Conservation (phyloP, 2,113 vertebrate genomes). For the Toxotes chatareus region DNA sequence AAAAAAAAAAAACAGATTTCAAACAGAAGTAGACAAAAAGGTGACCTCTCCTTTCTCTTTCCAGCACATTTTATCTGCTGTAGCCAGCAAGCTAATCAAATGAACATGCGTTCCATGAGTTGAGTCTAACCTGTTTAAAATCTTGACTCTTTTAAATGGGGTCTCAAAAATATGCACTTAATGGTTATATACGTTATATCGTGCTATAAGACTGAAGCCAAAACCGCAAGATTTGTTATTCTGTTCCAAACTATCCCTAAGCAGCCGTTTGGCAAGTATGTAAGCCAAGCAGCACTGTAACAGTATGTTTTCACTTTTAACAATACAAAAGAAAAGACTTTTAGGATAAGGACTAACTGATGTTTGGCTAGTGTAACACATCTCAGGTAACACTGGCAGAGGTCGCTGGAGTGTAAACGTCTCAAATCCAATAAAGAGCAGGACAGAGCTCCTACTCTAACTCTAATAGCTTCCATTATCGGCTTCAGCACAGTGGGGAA, state of each 20-base stretch:
- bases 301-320: too few relatives aligned
- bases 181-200: neutral
- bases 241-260: too few relatives aligned
- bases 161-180: neutral
- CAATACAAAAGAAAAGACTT: too few relatives aligned
- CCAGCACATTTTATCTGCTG: neutral
- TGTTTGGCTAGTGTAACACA: too few relatives aligned
- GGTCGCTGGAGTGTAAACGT: neutral
- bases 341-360: too few relatives aligned
- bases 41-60: neutral
- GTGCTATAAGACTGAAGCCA: neutral
- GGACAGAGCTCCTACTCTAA: neutral
- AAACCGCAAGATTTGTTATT: neutral
- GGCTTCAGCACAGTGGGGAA: too few relatives aligned
- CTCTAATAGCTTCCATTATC: neutral
- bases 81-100: neutral
- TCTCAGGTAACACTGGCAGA: too few relatives aligned
- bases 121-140: neutral
- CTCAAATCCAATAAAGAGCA: neutral
- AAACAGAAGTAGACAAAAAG: neutral
- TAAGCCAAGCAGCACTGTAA: too few relatives aligned
- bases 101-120: neutral
- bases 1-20: neutral
- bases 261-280: too few relatives aligned
- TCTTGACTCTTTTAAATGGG: neutral